These are phyloP conservation scores for Gadopsis marmoratus DNA, from an alignment of 2,797 vertebrate genomes.

Conservation along the genomic window DNA sequence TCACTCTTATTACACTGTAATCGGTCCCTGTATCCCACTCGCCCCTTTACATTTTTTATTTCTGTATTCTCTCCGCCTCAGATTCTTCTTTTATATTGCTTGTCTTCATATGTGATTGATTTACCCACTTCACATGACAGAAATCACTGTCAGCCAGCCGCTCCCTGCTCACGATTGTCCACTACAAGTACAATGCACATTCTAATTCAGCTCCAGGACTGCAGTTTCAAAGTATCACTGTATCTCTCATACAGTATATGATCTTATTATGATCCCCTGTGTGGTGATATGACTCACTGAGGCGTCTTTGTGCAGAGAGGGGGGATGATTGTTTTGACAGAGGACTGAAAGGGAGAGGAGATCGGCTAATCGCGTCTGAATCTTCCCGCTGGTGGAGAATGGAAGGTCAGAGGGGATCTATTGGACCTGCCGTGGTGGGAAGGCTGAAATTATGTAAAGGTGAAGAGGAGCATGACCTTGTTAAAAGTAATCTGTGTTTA, in stretches of 20 bases:
- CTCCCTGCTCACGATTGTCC: slow-evolving; percentile 45
- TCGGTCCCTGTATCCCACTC: slow-evolving; percentile 24
- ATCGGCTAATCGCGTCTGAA: slow-evolving; percentile 49
- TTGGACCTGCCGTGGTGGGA: slow-evolving; percentile 2
- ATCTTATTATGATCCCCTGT: slow-evolving; percentile 44
- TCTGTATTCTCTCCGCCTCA: slow-evolving; percentile 15
- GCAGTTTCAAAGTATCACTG: slow-evolving; percentile 34
- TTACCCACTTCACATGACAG: slow-evolving; percentile 53
- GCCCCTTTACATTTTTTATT: slow-evolving; percentile 2
- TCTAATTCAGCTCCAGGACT: slow-evolving; percentile 43
- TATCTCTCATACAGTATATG: slow-evolving; percentile 15
- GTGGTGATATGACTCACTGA: slow-evolving; percentile 19
- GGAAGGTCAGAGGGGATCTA: slow-evolving; percentile 38
- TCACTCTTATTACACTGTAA: slow-evolving; percentile 43
- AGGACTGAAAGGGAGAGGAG: slow-evolving; percentile 27
- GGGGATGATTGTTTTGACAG: slow-evolving; percentile 57
- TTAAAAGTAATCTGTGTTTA: slow-evolving; percentile 40
- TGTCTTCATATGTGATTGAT: slow-evolving; percentile 45
- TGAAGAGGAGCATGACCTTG: slow-evolving; percentile 61
- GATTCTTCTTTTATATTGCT: slow-evolving; percentile 36
- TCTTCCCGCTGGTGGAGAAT: slow-evolving; percentile 40
- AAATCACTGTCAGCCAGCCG: slow-evolving; percentile 26
- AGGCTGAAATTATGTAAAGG: slow-evolving; percentile 53
- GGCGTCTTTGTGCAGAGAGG: slow-evolving; percentile 39
- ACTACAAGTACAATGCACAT: slow-evolving; percentile 42